A percentile compares a stretch with the other conserved stretches of the same genome.
Evolutionary conservation across 37 sponge, comb jelly and placozoan genomes (phyloP).

Genomic region (Haliclona indistincta): DNA sequence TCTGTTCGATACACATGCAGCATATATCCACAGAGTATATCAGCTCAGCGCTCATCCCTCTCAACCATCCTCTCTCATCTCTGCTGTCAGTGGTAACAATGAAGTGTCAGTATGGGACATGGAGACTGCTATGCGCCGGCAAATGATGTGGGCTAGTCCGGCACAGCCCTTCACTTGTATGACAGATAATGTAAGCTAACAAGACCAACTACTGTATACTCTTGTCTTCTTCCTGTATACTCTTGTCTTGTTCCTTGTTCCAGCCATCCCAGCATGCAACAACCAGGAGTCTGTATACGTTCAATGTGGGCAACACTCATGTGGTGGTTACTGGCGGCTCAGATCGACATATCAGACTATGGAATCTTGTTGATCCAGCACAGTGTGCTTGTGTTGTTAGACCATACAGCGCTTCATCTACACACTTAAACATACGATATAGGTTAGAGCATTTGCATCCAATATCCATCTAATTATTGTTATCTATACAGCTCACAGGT

Average conservation of each 20-base stretch:
- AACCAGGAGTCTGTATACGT: slow-evolving; percentile 50
- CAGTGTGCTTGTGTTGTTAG: slow-evolving; percentile 51
- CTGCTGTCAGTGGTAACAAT: slow-evolving; percentile 77
- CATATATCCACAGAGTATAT: slow-evolving; percentile 56
- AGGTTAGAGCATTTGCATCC: not conserved
- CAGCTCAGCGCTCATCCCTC: slow-evolving; percentile 74
- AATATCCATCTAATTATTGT: not conserved
- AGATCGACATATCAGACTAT: slow-evolving; percentile 69
- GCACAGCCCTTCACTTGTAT: slow-evolving; percentile 41
- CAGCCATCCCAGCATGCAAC: slow-evolving; percentile 49
- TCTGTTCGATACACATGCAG: too few relatives aligned
- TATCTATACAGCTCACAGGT: slow-evolving; percentile 44
- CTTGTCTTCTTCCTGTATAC: not conserved
- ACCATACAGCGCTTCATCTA: slow-evolving; percentile 6
- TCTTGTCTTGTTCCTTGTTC: not conserved
- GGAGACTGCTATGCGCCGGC: slow-evolving; percentile 73
- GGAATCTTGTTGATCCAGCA: slow-evolving; percentile 67
- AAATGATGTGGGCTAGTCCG: slow-evolving; percentile 83
- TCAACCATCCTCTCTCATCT: slow-evolving; percentile 58
- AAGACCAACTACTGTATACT: not conserved
- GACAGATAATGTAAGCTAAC: slow-evolving; percentile 43
- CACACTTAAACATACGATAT: not conserved
- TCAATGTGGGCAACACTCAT: slow-evolving; percentile 48
- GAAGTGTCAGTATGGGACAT: slow-evolving; percentile 86
- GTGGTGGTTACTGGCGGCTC: slow-evolving; percentile 79